Evolutionary conservation across 53 echinoderm and acorn worm species (phyloP).

Genomic region (Luidia sarsii): DNA sequence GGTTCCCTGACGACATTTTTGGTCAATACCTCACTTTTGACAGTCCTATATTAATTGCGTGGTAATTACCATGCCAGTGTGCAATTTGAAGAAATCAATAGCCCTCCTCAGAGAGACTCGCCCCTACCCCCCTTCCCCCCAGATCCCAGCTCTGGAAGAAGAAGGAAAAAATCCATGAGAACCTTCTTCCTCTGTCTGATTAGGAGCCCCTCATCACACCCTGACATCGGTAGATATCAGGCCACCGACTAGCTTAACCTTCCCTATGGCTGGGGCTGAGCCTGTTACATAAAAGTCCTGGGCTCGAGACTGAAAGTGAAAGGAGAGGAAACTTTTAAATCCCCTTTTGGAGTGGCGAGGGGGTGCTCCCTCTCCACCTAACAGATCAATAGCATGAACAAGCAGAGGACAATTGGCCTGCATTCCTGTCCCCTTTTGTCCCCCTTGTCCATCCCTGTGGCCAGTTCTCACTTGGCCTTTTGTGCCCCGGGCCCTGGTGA

Average conservation of each 20-base stretch:
- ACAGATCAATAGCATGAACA: conserved; percentile 44
- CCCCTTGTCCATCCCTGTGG: not conserved
- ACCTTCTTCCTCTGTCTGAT: not conserved
- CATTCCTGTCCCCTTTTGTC: conserved; percentile 28
- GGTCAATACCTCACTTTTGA: too few relatives aligned
- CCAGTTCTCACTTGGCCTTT: not conserved
- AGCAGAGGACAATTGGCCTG: conserved; percentile 6
- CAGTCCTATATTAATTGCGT: too few relatives aligned
- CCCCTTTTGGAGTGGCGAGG: not conserved
- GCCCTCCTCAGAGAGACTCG: not conserved
- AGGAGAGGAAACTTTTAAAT: conserved; percentile 4
- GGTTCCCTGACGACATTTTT: too few relatives aligned
- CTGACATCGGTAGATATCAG: not conserved
- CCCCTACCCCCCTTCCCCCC: too few relatives aligned
- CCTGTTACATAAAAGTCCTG: too few relatives aligned
- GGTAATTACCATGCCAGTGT: too few relatives aligned
- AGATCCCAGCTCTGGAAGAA: too few relatives aligned
- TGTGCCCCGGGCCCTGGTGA: not conserved
- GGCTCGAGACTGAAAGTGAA: too few relatives aligned
- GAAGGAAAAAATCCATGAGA: conserved; percentile 9
- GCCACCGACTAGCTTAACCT: too few relatives aligned
- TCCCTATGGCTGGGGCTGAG: too few relatives aligned
- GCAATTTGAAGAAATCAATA: conserved; percentile 42
- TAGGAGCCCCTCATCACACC: not conserved
- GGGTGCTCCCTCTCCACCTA: conserved; percentile 3